Base-by-base conservation (phyloP, 2,888 invertebrate species). In the Tiphia femorata region DNA sequence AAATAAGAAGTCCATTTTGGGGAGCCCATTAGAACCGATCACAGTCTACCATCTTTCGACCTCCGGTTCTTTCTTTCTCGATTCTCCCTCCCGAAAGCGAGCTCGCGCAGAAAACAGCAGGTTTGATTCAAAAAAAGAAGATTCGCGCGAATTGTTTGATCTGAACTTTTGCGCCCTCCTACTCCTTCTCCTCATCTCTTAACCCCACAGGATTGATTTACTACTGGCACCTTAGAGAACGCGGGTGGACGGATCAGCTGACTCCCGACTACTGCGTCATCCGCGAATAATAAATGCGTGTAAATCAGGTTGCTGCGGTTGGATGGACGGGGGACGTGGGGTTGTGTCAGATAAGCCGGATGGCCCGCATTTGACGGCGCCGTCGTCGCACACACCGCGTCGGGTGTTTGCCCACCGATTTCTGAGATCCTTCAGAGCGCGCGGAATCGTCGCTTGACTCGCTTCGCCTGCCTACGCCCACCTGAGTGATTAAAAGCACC, bases 331-430 rank as follows among this genome's bases (percentile, higher is more conserved):
- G n/a, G n/a, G n/a, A n/a, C n/a, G n/a, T 70, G 67, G 64, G 43
- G 49, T 66, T 64, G 66, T 69, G 67, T 66, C 61, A 79, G 81
- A 81, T 81, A 81, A 81, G 78, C 78, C 69, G 55, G 57, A 17
- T 60, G 69, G 43, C 46, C 60, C 58, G 60, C 50, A 29, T 44
- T 48, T 35, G 27, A 35, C 10, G 41, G n/a, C 6, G n/a, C 49
- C 17, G 10, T 57, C n/a, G n/a, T n/a, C n/a, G n/a, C n/a, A n/a
- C n/a, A 33, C 62, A 59, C 33, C 61, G 46, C 46, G 53, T 49
- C 50, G 48, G 44, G 33, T 81, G 75, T 79, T 79, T 80, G 67
- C 70, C 73, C 49, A 77, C 74, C 75, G 75, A 80, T 79, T 77
- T 75, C 75, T 75, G 65, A 68, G 69, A 71, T 74, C 76, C 69